Base-by-base conservation (phyloP, 1,140 invertebrate genomes). In the Hermetia illucens region DNA sequence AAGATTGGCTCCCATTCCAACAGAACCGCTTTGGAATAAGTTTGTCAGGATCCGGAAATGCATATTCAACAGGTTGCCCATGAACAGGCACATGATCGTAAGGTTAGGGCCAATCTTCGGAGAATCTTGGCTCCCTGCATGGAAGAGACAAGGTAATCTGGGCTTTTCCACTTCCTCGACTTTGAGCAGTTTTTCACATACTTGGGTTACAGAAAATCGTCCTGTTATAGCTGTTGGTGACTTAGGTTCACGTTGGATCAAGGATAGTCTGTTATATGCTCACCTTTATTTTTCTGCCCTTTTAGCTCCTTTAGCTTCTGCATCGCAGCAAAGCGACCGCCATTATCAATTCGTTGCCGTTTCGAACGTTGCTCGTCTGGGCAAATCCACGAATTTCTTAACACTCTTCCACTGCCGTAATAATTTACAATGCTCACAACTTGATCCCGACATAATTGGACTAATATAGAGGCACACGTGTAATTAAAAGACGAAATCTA, bases 211-310 rank as follows among this genome's bases (percentile, higher is more conserved):
- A 2, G 58, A 60, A 36, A 61, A 61, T 21, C 58, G 44, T 3
- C 58, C 58, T 3, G 57, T 61, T 25, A 58, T 57, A 13, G 50
- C 43, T 12, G 61, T 64, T 3, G 66, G 67, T 0, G 68, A 69
- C 32, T 61, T 68, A 0, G 56, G 50, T 17, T 67, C 66, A 5
- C 59, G 55, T 2, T 55, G 51, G 5, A 58, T 46, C 18, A 53
- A 54, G 4, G 56, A 55, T 0, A 60, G 42, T 2, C 55, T 57
- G n/a, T n/a, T n/a, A n/a, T n/a, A n/a, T n/a, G n/a, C n/a, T 88
- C 74, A 65, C 86, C 89, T 63, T 90, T 92, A 55, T 85, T 65
- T 60, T 88, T 89, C 4, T 61, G 61, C 13, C 79, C 78, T 63
- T 86, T 90, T 5, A 84, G 55, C 41, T 79, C 64, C 55, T 78